Conservation (phyloP, 2,888 invertebrate genomes). For the Melanostoma scalare region DNA sequence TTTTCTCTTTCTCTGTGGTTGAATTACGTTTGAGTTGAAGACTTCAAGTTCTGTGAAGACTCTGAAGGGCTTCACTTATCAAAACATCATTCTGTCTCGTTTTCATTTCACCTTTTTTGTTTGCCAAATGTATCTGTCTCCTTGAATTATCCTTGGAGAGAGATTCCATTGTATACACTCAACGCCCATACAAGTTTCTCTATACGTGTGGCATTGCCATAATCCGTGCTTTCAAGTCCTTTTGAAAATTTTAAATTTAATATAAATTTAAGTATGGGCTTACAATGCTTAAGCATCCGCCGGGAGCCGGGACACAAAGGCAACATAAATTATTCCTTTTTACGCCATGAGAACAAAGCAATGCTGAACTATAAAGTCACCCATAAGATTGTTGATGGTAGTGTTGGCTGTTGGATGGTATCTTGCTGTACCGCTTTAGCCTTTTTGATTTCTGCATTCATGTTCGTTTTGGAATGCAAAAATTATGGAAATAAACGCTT, state of each 20-base stretch:
- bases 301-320: slow-evolving; percentile 40
- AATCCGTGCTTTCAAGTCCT: slow-evolving; percentile 64
- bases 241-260: slow-evolving; percentile 66
- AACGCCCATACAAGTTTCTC: slow-evolving; percentile 44
- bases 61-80: slow-evolving; percentile 33
- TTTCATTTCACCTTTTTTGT: neutral
- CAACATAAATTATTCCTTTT: slow-evolving; percentile 50
- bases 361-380: slow-evolving; percentile 34
- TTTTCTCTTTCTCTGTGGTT: slow-evolving; percentile 23
- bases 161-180: neutral
- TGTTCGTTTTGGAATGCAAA: slow-evolving; percentile 67
- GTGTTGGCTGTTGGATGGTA: slow-evolving; percentile 1
- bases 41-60: slow-evolving; percentile 17
- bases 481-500: slow-evolving; percentile 71
- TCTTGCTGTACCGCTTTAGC: slow-evolving; percentile 23
- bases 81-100: slow-evolving; percentile 32
- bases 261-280: slow-evolving; percentile 31
- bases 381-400: slow-evolving; percentile 26
- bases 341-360: slow-evolving; percentile 43
- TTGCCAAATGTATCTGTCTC: slow-evolving; percentile 14
- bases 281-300: slow-evolving; percentile 27
- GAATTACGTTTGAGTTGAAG: slow-evolving; percentile 8
- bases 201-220: slow-evolving; percentile 54
- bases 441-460: slow-evolving; percentile 51
- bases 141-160: slow-evolving; percentile 30